Evolutionary conservation across 2,888 invertebrate species (phyloP), one percentile per base, ranked within the genome.

Genomic region (Cantharis nigra): DNA sequence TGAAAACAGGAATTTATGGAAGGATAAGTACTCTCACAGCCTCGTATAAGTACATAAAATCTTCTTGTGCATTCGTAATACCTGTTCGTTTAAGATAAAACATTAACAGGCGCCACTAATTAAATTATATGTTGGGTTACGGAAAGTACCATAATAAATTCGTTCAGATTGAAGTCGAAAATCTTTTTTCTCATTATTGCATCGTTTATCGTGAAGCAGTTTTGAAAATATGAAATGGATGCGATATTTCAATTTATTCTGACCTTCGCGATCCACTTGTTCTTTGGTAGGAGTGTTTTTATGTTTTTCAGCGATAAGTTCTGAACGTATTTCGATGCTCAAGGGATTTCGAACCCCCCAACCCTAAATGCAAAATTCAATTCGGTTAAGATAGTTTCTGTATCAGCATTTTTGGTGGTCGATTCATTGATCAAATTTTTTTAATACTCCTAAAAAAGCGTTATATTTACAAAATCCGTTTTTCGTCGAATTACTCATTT

Each of bases 241-340:
- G 79, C 78, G 78, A 80, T 80, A 82, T 83, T 84, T 85, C 85
- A 84, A 84, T 85, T 83, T 83, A 83, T 79, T 76, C 80, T 79
- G 83, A 83, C 82, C 83, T 82, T 80, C 72, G 75, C 72, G 71
- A 81, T 80, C 76, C 79, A 80, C 30, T 67, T 73, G 72, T 82
- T 81, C 83, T 82, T 74, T 67, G 74, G 71, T 76, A 80, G 82
- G 83, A 84, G 83, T 81, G 80, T 83, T 85, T 85, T 86, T 85
- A 85, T 84, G 85, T 85, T 86, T 85, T 85, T 84, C 83, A 85
- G 82, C 84, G 84, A 85, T 85, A 85, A 86, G 81, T 85, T 84
- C 82, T 81, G 80, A 82, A 73, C 84, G 82, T 81, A 83, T 83
- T 83, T 80, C 81, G 71, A 80, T 83, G 81, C 84, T 82, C 83